phyloP scores from a whole-genome alignment of 2,888 invertebrate species.

The Anodontia alba region DNA sequence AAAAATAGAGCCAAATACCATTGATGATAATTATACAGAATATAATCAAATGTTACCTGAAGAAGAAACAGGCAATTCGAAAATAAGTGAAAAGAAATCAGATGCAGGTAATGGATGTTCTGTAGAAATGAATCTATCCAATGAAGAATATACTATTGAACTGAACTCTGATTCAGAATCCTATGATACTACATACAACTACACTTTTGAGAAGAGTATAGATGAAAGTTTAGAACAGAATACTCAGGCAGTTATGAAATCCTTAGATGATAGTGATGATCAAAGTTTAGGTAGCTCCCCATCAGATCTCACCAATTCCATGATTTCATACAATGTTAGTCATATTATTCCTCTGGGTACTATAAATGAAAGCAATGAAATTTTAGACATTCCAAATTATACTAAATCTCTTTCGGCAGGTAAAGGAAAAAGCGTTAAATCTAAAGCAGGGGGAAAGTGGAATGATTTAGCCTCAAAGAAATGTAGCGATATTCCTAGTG shows the following conservation, averaged over 20 bases:
- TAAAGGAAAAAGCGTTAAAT: no score
- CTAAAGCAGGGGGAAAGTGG: slow-evolving; percentile 2
- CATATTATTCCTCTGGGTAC: background rate
- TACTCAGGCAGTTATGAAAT: background rate
- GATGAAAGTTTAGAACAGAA: background rate
- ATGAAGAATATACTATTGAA: background rate
- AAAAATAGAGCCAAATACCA: background rate
- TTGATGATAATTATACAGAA: background rate
- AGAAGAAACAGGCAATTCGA: background rate
- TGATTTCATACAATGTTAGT: slow-evolving; percentile 16
- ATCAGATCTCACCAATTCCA: slow-evolving; percentile 18
- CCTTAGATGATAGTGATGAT: slow-evolving; percentile 11
- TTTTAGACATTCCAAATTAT: background rate
- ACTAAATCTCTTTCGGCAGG: background rate
- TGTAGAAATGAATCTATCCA: background rate
- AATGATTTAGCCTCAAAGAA: background rate
- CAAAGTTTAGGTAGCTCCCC: slow-evolving; percentile 10
- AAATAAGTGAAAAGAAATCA: background rate
- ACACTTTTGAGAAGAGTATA: background rate
- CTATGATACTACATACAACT: background rate
- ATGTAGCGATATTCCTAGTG: background rate
- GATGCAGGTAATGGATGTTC: background rate
- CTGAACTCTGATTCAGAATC: slow-evolving; percentile 10
- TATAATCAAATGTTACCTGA: background rate
- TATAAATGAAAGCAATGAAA: background rate